These are phyloP conservation scores for Meta bourneti DNA, from an alignment of 2,888 invertebrate species.

Conservation along the genomic window DNA sequence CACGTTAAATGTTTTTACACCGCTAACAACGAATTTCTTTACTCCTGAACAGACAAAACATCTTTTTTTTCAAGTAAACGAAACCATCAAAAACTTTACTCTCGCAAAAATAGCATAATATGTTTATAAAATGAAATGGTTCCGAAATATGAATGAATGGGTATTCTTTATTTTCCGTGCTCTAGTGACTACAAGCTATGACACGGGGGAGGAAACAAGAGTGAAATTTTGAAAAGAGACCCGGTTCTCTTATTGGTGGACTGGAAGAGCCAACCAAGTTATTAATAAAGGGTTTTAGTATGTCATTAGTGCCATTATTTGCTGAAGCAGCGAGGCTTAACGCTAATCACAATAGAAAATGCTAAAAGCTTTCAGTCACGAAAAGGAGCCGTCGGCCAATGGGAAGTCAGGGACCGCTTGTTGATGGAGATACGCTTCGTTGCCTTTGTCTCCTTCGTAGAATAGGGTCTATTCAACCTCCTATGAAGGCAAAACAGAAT, in stretches of 20 bases:
- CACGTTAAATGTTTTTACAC: not conserved
- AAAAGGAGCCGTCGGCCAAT: conserved; percentile 40
- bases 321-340: conserved; percentile 71
- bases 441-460: conserved; percentile 37
- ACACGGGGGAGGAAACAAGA: conserved; percentile 8
- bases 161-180: not conserved
- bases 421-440: conserved; percentile 59
- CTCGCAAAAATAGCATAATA: not conserved
- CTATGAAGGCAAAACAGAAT: no score
- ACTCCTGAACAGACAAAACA: conserved; percentile 26
- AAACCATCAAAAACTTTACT: not conserved
- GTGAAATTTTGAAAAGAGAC: not conserved
- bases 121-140: not conserved
- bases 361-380: conserved; percentile 72
- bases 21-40: not conserved
- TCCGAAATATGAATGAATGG: not conserved
- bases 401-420: conserved; percentile 23
- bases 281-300: conserved; percentile 76
- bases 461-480: not conserved
- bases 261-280: conserved; percentile 61
- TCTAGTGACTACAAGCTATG: conserved; percentile 40
- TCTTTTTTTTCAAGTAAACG: not conserved
- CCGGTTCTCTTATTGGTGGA: conserved; percentile 45
- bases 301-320: conserved; percentile 74
- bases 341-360: conserved; percentile 67